Evolutionary conservation across 2,113 vertebrate genomes (phyloP).

Genomic region (Turnix velox): DNA sequence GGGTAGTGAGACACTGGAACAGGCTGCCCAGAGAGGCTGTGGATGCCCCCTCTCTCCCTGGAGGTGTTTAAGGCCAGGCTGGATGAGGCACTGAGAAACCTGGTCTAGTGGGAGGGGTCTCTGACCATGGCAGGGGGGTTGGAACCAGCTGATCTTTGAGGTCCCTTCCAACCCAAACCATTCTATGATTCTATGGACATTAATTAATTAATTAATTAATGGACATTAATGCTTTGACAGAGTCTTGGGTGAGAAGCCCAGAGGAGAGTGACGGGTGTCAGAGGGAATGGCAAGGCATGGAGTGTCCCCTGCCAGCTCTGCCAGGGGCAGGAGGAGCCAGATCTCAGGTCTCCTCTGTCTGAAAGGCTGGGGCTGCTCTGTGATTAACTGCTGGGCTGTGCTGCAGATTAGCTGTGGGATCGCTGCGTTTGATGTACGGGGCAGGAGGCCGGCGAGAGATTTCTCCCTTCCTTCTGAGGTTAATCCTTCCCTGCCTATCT

Average conservation of each 20-base stretch:
- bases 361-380: background rate
- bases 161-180: too few relatives aligned
- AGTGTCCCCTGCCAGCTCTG: accelerated
- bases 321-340: background rate
- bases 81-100: too few relatives aligned
- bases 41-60: too few relatives aligned
- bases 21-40: too few relatives aligned
- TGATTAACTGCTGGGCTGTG: background rate
- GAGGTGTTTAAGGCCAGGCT: too few relatives aligned
- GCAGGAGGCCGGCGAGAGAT: conserved; percentile 54
- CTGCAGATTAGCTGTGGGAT: background rate
- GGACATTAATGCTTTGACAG: accelerated
- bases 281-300: background rate
- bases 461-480: conserved; percentile 61
- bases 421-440: conserved; percentile 41
- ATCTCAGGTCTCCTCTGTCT: background rate
- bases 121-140: too few relatives aligned
- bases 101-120: too few relatives aligned
- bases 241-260: background rate
- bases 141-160: too few relatives aligned
- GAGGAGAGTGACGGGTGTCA: background rate
- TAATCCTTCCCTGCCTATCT: conserved; percentile 63
- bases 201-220: too few relatives aligned
- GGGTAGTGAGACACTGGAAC: too few relatives aligned
- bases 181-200: too few relatives aligned